Evolutionary conservation across 2,797 vertebrate species (phyloP), one percentile per base, ranked within the genome.

Genomic region (Sebastes dallii): DNA sequence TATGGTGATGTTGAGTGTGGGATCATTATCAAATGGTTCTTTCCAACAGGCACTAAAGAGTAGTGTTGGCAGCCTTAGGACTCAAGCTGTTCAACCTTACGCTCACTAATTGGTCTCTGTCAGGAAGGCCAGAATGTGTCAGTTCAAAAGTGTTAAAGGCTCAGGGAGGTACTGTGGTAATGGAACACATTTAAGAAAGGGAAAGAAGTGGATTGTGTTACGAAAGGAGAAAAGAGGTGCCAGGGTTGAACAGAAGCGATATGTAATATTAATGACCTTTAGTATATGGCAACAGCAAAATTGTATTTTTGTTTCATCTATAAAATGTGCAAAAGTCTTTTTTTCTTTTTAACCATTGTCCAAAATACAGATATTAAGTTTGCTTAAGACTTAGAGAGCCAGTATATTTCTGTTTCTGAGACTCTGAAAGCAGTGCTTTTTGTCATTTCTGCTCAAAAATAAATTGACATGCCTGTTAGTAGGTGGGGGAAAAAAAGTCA

Each of bases 21-120:
- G 68, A 73, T 87, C 85, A 81, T 89, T 88, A 92, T 92, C 86
- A 83, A 90, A 86, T 80, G 74, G 66, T 82, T 76, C 72, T 72
- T 58, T 91, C 76, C 83, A 80, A 78, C 78, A 76, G 75, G 79
- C 83, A 22, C 72, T 80, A 69, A 86, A 87, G 75, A 85, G 72
- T 65, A 58, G 61, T 5, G 73, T 74, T 89, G 90, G 89, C 88
- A 91, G 80, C 73, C 79, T 39, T 11, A 8, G 88, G 89, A 74
- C 80, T 88, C 91, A 90, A 86, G 88, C 93, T 93, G 91, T 88
- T 92, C 88, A 88, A 86, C 85, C 87, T 90, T 85, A 87, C 72
- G 74, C 76, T 88, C 72, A 8, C 88, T 94, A 94, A 94, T 93
- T 94, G 90, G 88, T 83, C 85, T 86, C 86, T 85, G 88, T 90